Base-by-base conservation (phyloP, 1,140 invertebrate species). In the Drosophila nigromelanica region DNA sequence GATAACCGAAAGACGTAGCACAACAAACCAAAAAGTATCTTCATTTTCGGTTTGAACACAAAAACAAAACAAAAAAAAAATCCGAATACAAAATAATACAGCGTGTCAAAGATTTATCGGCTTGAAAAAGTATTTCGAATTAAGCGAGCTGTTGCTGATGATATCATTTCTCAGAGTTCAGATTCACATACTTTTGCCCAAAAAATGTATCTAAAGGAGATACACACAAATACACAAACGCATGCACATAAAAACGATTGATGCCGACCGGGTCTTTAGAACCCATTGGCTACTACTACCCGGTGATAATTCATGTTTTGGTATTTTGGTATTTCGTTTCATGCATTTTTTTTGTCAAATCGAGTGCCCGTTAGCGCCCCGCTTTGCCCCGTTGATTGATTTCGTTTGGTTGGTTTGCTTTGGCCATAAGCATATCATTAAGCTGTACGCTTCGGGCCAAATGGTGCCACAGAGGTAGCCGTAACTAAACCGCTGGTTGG, bases 351-450 rank as follows among this genome's bases (percentile, higher is more conserved):
- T 18, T 18, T 70, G 59, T 63, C 68, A 56, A 56, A 52, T 63
- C 37, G 39, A 64, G 33, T 35, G 61, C 27, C 68, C 68, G 68
- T 71, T 71, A 71, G 68, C 61, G 50, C 43, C 51, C 45, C 60
- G 42, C 39, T 30, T 62, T 33, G 50, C 18, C 68, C 33, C 18
- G 35, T 60, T 67, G 55, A 73, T 73, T 68, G 63, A 73, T 73
- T 60, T 73, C 35, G 61, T 15, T 43, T n/a, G 18, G 56, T 69
- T 68, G 40, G 30, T 43, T 60, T 21, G 48, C 27, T 45, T 52
- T 69, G 56, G 66, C 61, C 69, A 72, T 56, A 39, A 55, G 77
- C 82, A 85, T 80, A 76, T 81, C 81, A 85, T 85, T 83, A 83
- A 68, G 62, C 37, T 40, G 37, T 47, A 50, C 47, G 75, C 54